Evolutionary conservation across 2,888 invertebrate species (phyloP), one percentile per base, ranked within the genome.

Genomic region (Luperina nickerlii): DNA sequence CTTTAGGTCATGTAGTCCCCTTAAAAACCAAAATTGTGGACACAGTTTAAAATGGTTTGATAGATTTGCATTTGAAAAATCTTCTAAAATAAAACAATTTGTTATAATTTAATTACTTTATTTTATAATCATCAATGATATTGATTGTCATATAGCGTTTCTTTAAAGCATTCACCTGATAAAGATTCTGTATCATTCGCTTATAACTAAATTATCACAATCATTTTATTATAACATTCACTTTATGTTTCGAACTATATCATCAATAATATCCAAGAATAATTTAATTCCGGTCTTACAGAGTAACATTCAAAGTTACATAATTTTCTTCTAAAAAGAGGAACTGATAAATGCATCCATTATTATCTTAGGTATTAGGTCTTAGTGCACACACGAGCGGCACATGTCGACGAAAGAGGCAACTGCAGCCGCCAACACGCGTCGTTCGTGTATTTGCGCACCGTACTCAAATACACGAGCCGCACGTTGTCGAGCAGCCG

Each of bases 141-240:
- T 38, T 57, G 63, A 76, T 57, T 66, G 38, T 65, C 57, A 20
- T 51, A 48, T 20, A 38, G 18, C 20, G 8, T 24, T 75, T 38
- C 27, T 74, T 68, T 82, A 60, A 63, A 75, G 32, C n/a, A 45
- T 70, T 27, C 6, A 68, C 60, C 54, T 68, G 45, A 38, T 38
- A 48, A 3, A 24, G 20, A 18, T 65, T 72, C n/a, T 15, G 20
- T 32, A 63, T 48, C 24, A 62, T 70, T 83, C 1, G 2, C 57
- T 48, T 63, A 84, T 0, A 38, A 67, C 48, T 63, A 67, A 57
- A 78, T 51, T 42, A 75, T 84, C 62, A 68, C 81, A 82, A 65
- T 57, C 2, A n/a, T 67, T 60, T 24, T 15, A n/a, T n/a, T 79
- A 38, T 38, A 38, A 18, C 18, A 24, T 38, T 63, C 27, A 54